Base-by-base conservation (phyloP, 2,113 vertebrate species). In the Rhinolophus sinicus region DNA sequence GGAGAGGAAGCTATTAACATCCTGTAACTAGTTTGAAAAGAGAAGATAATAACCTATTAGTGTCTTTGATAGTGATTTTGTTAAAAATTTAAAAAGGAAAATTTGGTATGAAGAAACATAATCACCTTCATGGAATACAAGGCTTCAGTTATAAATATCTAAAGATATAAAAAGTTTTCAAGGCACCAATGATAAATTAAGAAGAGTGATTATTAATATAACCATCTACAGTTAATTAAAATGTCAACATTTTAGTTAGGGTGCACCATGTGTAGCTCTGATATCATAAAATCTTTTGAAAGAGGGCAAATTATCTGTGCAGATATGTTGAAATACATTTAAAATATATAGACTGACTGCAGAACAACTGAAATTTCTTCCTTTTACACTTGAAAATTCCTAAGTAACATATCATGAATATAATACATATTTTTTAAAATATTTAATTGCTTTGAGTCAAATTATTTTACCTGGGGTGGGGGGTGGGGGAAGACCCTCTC, bases 41-140 rank as follows among this genome's bases (percentile, higher is more conserved):
- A 91, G 82, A 82, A 76, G 22, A 62, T 89, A 97, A 96, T 93
- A 93, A 83, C 16, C 19, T n/a, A 87, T 96, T 96, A 90, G 6
- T 89, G 52, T 60, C 83, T 83, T 73, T 78, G 52, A 80, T 81
- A 60, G 65, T 77, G 54, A 88, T 93, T 94, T 83, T 89, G n/a
- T 86, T 92, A 86, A 87, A 75, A 89, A 60, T 91, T 92, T 89
- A 14, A 93, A 95, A 92, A 65, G 14, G 8, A 15, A 90, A 95
- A 24, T 52, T 77, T 96, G n/a, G 4, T 78, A 50, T 87, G n/a
- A 80, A 75, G 87, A 93, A 93, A 76, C 3, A 87, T 47, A 85
- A 95, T 89, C 82, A 35, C 9, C 19, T 54, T 28, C 24, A 40
- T 40, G 50, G 52, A 91, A 75, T 96, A 76, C 5, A 89, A 82